These are phyloP conservation scores for Vulpes ferrilata DNA, from an alignment of 2,113 vertebrate genomes.

Conservation along the genomic window DNA sequence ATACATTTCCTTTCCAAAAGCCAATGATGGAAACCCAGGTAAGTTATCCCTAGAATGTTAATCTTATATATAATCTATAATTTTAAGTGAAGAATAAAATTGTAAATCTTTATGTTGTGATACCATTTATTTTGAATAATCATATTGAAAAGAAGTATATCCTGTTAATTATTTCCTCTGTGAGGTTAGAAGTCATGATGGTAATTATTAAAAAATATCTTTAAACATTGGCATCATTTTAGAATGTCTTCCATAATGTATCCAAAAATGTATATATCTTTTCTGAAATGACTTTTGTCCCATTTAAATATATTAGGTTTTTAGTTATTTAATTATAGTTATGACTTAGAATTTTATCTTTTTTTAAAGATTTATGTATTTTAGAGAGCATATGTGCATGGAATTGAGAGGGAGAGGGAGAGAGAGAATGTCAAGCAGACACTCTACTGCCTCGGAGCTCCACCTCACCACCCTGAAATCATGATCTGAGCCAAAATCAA, in stretches of 20 bases:
- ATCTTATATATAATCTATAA: background rate
- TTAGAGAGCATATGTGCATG: background rate
- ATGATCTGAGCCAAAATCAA: background rate
- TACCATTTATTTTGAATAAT: background rate
- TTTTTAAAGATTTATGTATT: background rate
- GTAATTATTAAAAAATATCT: background rate
- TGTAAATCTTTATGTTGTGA: background rate
- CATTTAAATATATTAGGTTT: background rate
- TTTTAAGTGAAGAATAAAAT: slow-evolving; percentile 28
- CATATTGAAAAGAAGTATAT: background rate
- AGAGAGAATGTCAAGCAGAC: background rate
- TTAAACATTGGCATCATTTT: background rate
- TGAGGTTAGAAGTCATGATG: background rate
- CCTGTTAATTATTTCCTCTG: background rate
- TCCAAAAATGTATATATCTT: background rate
- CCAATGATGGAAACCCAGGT: slow-evolving; percentile 99
- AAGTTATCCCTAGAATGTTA: background rate
- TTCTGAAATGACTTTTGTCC: slow-evolving; percentile 36
- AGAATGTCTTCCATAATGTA: background rate
- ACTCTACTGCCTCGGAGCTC: background rate
- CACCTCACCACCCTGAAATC: background rate
- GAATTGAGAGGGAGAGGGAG: background rate
- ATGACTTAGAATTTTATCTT: slow-evolving; percentile 29
- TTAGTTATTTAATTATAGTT: background rate
- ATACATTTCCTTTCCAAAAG: slow-evolving; percentile 98